phyloP scores from a whole-genome alignment of 2,888 invertebrate genomes.

The Dromius quadrimaculatus region DNA sequence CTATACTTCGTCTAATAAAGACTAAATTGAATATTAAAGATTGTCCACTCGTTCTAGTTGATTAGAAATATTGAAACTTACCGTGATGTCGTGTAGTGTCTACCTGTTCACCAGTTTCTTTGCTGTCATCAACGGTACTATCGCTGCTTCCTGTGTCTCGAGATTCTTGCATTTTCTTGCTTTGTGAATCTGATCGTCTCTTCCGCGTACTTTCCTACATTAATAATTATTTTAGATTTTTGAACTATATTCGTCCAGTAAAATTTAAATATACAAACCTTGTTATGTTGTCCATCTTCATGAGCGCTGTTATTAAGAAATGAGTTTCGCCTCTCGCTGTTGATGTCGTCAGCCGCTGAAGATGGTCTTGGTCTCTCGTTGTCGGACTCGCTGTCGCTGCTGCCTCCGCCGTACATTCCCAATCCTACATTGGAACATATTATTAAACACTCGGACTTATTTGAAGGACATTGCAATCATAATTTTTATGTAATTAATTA shows the following conservation, averaged over 20 bases:
- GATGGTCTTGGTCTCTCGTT: slow-evolving; percentile 6
- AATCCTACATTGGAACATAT: slow-evolving; percentile 83
- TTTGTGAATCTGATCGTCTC: slow-evolving; percentile 11
- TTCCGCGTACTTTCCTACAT: background rate
- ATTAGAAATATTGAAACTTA: slow-evolving; percentile 58
- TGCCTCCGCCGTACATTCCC: slow-evolving; percentile 83
- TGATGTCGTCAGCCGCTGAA: background rate
- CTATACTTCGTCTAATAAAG: too few relatives aligned
- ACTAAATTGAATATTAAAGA: too few relatives aligned
- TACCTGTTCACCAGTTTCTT: slow-evolving; percentile 66
- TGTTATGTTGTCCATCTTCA: slow-evolving; percentile 25
- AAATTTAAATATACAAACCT: background rate
- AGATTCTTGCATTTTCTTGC: background rate
- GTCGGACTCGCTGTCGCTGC: slow-evolving; percentile 67
- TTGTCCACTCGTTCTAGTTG: slow-evolving; percentile 23
- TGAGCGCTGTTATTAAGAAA: slow-evolving; percentile 1
- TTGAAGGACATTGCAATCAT: too few relatives aligned
- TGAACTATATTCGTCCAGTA: background rate
- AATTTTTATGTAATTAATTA: too few relatives aligned
- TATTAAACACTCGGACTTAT: too few relatives aligned
- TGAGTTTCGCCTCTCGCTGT: slow-evolving; percentile 14
- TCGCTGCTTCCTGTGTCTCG: slow-evolving; percentile 60
- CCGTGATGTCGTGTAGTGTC: slow-evolving; percentile 62
- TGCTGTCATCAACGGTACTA: slow-evolving; percentile 65
- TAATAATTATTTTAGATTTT: background rate